Conservation (phyloP, 2,888 invertebrate species). For the Drosophila meridiana region DNA sequence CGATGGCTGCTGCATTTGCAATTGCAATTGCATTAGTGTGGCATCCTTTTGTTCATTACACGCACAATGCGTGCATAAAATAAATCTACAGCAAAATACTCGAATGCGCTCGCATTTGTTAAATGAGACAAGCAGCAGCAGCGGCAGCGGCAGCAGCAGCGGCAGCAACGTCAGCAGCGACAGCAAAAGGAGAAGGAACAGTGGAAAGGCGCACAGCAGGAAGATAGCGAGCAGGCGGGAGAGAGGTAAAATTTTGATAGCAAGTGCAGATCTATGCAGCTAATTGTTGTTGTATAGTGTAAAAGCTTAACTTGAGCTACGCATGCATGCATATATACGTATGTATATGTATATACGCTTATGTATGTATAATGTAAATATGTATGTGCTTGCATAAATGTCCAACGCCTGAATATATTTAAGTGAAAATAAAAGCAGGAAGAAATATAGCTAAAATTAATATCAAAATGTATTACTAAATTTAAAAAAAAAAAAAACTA, state of each 20-base stretch:
- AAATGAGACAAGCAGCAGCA: constrained; percentile 41
- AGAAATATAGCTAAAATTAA: background rate
- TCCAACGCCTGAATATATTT: background rate
- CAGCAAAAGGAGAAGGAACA: background rate
- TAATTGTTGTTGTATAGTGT: constrained; percentile 27
- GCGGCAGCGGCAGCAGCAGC: background rate
- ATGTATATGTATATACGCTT: background rate
- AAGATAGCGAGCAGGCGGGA: background rate
- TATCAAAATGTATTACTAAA: background rate
- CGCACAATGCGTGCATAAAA: constrained; percentile 61
- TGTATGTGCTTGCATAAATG: background rate
- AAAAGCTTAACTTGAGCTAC: background rate
- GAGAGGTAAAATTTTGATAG: background rate
- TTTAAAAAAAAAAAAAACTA: too few species aligned
- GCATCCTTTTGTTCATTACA: constrained; percentile 76
- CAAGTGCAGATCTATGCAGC: constrained; percentile 19
- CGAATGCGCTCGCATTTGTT: constrained; percentile 51
- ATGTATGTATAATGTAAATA: background rate
- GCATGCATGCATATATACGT: background rate
- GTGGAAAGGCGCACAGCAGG: background rate
- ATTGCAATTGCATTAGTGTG: constrained; percentile 71
- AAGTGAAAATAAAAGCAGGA: background rate
- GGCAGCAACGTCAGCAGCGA: background rate
- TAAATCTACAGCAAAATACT: constrained; percentile 69
- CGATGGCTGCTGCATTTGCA: constrained; percentile 43